These are phyloP conservation scores for Drosophila koepferae DNA, from an alignment of 2,888 invertebrate genomes.

Conservation along the genomic window DNA sequence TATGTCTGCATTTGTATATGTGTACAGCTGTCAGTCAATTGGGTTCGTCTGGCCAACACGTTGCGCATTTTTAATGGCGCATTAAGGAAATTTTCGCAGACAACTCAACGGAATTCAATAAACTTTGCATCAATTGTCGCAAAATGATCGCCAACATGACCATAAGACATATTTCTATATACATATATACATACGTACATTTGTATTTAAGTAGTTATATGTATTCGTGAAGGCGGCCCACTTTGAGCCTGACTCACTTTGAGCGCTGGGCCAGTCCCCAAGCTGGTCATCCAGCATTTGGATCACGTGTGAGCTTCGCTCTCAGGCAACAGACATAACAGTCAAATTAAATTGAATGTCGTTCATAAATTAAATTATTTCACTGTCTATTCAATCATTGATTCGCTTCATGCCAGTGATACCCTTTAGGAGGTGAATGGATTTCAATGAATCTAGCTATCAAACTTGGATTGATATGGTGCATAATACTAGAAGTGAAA, in stretches of 20 bases:
- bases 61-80: slow-evolving; percentile 80
- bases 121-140: slow-evolving; percentile 66
- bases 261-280: background rate
- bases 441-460: background rate
- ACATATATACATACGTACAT: background rate
- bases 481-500: background rate
- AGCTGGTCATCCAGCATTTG: slow-evolving; percentile 54
- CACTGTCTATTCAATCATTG: slow-evolving; percentile 11
- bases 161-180: slow-evolving; percentile 21
- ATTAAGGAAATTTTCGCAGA: slow-evolving; percentile 78
- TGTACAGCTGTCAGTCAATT: slow-evolving; percentile 53
- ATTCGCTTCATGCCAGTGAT: slow-evolving; percentile 10
- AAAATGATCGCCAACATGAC: slow-evolving; percentile 50
- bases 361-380: slow-evolving; percentile 66
- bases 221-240: slow-evolving; percentile 27
- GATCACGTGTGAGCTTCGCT: slow-evolving; percentile 68
- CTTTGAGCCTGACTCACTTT: slow-evolving; percentile 42
- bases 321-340: slow-evolving; percentile 68
- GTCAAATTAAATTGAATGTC: slow-evolving; percentile 76
- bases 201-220: background rate
- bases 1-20: slow-evolving; percentile 19
- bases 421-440: slow-evolving; percentile 11
- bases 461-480: background rate
- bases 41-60: slow-evolving; percentile 55
- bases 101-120: slow-evolving; percentile 80